These are phyloP conservation scores for Puffinus mauretanicus DNA, from an alignment of 2,113 vertebrate genomes.

Conservation along the genomic window DNA sequence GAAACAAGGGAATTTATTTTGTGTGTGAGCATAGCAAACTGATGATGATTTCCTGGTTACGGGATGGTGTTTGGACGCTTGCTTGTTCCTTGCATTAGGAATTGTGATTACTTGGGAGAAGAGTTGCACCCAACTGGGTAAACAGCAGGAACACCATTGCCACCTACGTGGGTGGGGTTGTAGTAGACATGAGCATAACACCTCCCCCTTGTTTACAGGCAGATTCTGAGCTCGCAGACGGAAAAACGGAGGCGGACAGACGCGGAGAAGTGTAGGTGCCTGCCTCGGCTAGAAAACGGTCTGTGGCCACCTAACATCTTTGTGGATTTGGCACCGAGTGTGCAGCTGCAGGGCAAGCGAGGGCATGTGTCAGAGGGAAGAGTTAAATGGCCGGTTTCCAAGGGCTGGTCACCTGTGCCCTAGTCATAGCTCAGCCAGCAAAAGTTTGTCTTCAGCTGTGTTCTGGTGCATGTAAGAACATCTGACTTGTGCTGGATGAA, in stretches of 20 bases:
- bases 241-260: background rate
- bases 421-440: background rate
- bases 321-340: background rate
- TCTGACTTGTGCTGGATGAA: background rate
- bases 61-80: background rate
- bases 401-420: rapidly evolving
- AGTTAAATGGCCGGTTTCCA: rapidly evolving
- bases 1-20: background rate
- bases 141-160: background rate
- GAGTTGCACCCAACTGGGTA: background rate
- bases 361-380: background rate
- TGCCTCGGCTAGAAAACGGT: background rate
- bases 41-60: background rate
- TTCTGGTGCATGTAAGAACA: rapidly evolving
- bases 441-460: background rate
- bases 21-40: background rate
- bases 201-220: background rate
- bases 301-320: background rate
- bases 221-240: background rate
- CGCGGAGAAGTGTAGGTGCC: rapidly evolving
- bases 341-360: rapidly evolving
- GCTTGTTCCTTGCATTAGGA: background rate
- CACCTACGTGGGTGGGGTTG: background rate
- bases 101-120: background rate
- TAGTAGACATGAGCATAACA: background rate